Evolutionary conservation across 2,888 invertebrate genomes (phyloP), one percentile per base, ranked within the genome.

Genomic region (Drosophila rellima): DNA sequence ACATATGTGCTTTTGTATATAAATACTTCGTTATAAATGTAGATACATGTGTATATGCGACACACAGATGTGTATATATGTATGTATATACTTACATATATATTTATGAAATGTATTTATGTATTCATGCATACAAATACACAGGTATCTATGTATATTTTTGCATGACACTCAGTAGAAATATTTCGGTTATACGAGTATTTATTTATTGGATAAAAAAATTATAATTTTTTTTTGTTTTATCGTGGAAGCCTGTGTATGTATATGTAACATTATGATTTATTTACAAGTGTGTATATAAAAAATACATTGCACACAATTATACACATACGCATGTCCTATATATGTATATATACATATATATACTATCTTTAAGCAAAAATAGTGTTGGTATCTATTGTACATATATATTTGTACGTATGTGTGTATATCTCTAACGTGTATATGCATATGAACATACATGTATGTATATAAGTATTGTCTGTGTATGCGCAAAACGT

Each of bases 401-500:
- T 65, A 29, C 50, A 55, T 51, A 35, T 10, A 23, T 37, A 26
- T 42, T 54, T 29, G 11, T 33, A 52, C 57, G n/a, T 33, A 52
- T 44, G 54, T 54, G 44, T 54, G 44, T 70, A n/a, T 48, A 55
- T 33, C 37, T 62, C 37, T n/a, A 15, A 47, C 37, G 17, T 45
- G 44, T 42, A 42, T 57, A 48, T 50, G 48, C 42, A 51, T 59
- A 37, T 26, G 40, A 59, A 48, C 47, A 17, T 65, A 33, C 33
- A 39, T 48, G 33, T 39, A 26, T 37, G 54, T 50, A 55, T 40
- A 18, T 59, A 57, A 26, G 48, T 63, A 63, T 56, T 70, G 67
- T 69, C 55, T 64, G 65, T 82, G 73, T 82, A 80, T 82, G 84
- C 82, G 82, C 80, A 77, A 83, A 79, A 76, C 74, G 76, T 66